phyloP scores from a whole-genome alignment of 2,888 invertebrate genomes.

The Bugula neritina region DNA sequence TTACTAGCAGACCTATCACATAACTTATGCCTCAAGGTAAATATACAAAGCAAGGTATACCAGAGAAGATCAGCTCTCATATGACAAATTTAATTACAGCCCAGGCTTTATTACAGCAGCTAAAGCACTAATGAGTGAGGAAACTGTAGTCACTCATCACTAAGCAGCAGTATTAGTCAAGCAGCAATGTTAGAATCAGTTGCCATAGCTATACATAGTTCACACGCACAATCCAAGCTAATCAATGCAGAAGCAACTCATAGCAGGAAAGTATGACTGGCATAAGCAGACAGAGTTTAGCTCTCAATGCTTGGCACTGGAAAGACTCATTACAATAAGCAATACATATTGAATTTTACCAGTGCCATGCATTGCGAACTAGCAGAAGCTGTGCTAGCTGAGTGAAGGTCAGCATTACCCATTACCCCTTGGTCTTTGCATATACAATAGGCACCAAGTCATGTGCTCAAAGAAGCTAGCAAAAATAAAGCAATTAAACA shows the following conservation, averaged over 20 bases:
- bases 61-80: no score
- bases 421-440: no score
- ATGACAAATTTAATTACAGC: background rate
- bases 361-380: conserved; percentile 18
- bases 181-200: background rate
- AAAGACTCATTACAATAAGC: background rate
- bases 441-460: no score
- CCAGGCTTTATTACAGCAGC: background rate
- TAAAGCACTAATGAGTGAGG: no score
- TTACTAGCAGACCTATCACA: no score
- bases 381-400: no score
- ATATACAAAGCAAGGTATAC: no score
- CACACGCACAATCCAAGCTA: background rate
- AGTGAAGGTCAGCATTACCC: no score
- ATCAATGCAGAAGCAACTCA: background rate
- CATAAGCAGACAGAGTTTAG: conserved; percentile 5
- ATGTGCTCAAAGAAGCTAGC: no score
- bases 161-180: background rate
- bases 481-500: no score
- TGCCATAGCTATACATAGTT: conserved; percentile 5
- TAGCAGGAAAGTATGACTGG: background rate
- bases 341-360: background rate
- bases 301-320: conserved; percentile 3
- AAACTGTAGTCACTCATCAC: background rate
- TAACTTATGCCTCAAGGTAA: no score